Evolutionary conservation across 2,113 vertebrate genomes (phyloP).

Genomic region (Platanista minor): DNA sequence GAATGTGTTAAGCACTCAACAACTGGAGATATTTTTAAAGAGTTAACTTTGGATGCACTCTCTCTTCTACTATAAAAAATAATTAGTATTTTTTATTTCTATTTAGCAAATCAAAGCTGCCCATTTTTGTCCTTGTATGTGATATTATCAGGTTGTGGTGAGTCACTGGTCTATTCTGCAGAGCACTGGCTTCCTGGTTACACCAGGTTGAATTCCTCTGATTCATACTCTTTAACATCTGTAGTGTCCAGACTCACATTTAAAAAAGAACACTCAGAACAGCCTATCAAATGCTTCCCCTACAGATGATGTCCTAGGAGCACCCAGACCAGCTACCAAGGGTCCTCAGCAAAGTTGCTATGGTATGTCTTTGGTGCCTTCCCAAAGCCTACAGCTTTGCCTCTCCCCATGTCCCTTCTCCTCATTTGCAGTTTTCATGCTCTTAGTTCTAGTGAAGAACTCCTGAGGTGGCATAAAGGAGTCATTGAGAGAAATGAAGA

Average conservation of each 20-base stretch:
- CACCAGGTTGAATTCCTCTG: background rate
- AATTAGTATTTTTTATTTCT: background rate
- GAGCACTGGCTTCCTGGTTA: background rate
- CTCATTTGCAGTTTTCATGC: background rate
- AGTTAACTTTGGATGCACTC: background rate
- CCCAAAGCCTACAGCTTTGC: background rate
- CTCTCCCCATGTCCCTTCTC: background rate
- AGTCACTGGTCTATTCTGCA: background rate
- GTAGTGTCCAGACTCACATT: background rate
- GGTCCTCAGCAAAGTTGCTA: background rate
- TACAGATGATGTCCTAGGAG: background rate
- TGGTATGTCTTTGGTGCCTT: background rate
- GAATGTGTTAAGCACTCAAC: background rate
- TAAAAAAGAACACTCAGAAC: background rate
- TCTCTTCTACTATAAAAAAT: background rate
- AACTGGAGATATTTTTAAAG: background rate
- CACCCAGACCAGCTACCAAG: background rate
- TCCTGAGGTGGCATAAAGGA: background rate
- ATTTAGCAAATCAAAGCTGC: constrained; percentile 23
- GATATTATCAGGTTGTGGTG: background rate
- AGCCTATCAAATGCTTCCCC: background rate
- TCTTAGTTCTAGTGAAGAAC: background rate
- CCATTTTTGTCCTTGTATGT: background rate
- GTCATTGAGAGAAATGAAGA: background rate
- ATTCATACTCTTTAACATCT: background rate